Conservation (phyloP, 2,888 invertebrate species). For the Rhagophthalmus giganteus region DNA sequence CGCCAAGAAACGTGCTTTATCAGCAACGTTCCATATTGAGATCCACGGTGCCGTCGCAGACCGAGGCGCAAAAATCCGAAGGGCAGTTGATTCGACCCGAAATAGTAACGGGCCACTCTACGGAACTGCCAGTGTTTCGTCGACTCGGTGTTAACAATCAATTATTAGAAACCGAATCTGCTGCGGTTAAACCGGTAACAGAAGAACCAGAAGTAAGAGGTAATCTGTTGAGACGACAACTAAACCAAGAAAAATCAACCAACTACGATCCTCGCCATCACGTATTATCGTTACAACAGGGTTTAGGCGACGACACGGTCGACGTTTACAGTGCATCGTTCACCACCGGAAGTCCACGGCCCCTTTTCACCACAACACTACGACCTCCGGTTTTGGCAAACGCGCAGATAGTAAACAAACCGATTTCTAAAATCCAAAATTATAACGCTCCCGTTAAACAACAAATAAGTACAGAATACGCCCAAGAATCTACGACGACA, state of each 20-base stretch:
- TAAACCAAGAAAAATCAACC: slow-evolving; percentile 60
- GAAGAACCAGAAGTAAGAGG: slow-evolving; percentile 55
- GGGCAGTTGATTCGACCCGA: slow-evolving; percentile 51
- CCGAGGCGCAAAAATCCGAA: slow-evolving; percentile 43
- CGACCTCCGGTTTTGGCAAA: slow-evolving; percentile 58
- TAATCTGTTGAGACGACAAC: slow-evolving; percentile 66
- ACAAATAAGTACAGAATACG: slow-evolving; percentile 39
- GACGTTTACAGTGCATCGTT: slow-evolving; percentile 71
- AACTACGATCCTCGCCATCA: slow-evolving; percentile 59
- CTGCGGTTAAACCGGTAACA: slow-evolving; percentile 58
- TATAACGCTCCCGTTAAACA: slow-evolving; percentile 16
- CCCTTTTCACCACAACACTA: slow-evolving; percentile 68
- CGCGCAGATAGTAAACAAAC: slow-evolving; percentile 10
- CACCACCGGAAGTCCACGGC: slow-evolving; percentile 64
- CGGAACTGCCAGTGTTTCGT: slow-evolving; percentile 45
- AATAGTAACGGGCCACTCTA: slow-evolving; percentile 42
- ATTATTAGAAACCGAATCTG: slow-evolving; percentile 49
- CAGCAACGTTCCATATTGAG: slow-evolving; percentile 38
- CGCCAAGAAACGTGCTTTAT: slow-evolving; percentile 46
- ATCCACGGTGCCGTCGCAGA: slow-evolving; percentile 37
- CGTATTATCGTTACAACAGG: slow-evolving; percentile 62
- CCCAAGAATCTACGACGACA: slow-evolving; percentile 53
- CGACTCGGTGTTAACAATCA: slow-evolving; percentile 41
- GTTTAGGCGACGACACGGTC: slow-evolving; percentile 66
- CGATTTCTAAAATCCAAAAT: slow-evolving; percentile 27